A percentile compares a stretch with the other conserved stretches of the same genome.
These are phyloP conservation scores for Toxotes jaculatrix DNA, from an alignment of 2,113 vertebrate species.

Conservation along the genomic window DNA sequence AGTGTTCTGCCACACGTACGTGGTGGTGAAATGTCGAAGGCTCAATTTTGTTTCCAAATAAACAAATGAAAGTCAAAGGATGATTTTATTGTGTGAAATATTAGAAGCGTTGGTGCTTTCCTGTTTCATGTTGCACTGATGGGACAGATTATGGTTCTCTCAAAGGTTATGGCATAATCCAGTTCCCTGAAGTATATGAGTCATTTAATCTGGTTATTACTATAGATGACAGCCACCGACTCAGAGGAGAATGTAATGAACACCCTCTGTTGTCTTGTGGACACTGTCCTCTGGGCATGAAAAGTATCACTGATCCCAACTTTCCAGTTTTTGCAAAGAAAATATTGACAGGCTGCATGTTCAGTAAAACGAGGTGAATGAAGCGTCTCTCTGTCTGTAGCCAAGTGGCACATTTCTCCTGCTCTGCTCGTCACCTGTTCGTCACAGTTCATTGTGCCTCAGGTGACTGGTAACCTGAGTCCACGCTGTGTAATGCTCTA, in stretches of 20 bases:
- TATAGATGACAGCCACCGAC: background rate
- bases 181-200: background rate
- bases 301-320: background rate
- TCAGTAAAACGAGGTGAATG: background rate
- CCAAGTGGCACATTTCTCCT: constrained; percentile 31
- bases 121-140: background rate
- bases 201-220: background rate
- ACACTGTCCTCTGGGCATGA: background rate
- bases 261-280: background rate
- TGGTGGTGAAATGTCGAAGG: too few relatives aligned
- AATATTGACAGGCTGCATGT: background rate
- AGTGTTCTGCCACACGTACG: too few relatives aligned
- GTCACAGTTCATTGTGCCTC: constrained; percentile 9
- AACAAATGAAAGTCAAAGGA: background rate
- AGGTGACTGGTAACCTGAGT: background rate
- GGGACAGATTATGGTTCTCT: background rate
- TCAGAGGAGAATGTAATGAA: background rate
- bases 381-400: constrained; percentile 18
- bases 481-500: background rate
- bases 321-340: background rate
- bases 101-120: background rate
- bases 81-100: background rate
- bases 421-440: constrained; percentile 37
- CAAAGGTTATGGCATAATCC: background rate
- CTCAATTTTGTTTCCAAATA: too few relatives aligned